Percentiles rank a stretch among this genome's conserved stretches.
These are phyloP conservation scores for Chelmon rostratus DNA, from an alignment of 2,797 vertebrate species.

Conservation along the genomic window DNA sequence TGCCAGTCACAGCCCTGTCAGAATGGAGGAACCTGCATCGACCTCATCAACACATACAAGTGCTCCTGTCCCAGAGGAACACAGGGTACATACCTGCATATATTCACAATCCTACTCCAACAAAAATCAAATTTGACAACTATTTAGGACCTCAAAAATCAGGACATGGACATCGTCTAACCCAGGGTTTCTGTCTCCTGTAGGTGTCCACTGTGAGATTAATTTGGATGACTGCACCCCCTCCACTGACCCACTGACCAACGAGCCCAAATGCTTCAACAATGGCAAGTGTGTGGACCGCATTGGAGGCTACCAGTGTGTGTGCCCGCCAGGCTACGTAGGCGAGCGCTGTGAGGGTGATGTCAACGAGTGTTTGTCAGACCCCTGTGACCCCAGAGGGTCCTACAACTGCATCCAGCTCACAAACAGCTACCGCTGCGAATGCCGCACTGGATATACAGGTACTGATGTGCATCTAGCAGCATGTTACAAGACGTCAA, in stretches of 20 bases:
- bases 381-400: slow-evolving; percentile 94
- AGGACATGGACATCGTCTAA: slow-evolving; percentile 11
- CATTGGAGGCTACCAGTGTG: slow-evolving; percentile 95
- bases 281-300: slow-evolving; percentile 94
- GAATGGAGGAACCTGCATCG: slow-evolving; percentile 96
- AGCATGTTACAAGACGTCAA: background rate
- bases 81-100: slow-evolving; percentile 89
- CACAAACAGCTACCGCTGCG: slow-evolving; percentile 95
- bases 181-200: background rate
- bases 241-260: slow-evolving; percentile 87
- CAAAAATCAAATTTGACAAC: slow-evolving; percentile 79
- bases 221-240: slow-evolving; percentile 97
- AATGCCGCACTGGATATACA: slow-evolving; percentile 94
- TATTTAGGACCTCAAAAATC: background rate
- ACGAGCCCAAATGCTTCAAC: slow-evolving; percentile 97
- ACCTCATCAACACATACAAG: slow-evolving; percentile 98
- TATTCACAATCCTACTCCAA: fast-evolving
- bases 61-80: slow-evolving; percentile 98
- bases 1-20: slow-evolving; percentile 97
- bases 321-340: slow-evolving; percentile 94
- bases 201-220: slow-evolving; percentile 98
- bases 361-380: slow-evolving; percentile 97
- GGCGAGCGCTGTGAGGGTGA: slow-evolving; percentile 98
- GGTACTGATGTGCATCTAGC: slow-evolving; percentile 79
- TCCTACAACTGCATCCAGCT: slow-evolving; percentile 98